These are phyloP conservation scores for Phanerotoma sp. DNA, from an alignment of 2,888 invertebrate genomes.

Conservation along the genomic window DNA sequence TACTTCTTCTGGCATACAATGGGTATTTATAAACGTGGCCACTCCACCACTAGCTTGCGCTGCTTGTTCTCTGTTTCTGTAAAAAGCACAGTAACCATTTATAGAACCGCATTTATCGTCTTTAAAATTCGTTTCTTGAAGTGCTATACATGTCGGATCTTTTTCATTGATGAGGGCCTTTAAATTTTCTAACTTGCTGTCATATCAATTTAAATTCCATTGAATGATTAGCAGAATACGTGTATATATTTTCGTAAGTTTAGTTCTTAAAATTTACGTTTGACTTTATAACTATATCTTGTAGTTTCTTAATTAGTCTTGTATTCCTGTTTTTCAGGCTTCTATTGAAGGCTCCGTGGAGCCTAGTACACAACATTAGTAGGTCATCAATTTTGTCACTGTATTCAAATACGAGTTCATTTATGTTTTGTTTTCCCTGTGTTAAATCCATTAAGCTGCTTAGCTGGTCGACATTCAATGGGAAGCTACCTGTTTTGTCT, in stretches of 20 bases:
- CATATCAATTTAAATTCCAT: not conserved
- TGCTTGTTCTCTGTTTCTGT: not conserved
- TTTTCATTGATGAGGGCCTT: not conserved
- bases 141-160: not conserved
- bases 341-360: not conserved
- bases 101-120: not conserved
- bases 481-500: too few relatives aligned
- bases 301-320: not conserved
- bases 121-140: not conserved
- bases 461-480: not conserved
- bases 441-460: not conserved
- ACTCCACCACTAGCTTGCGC: not conserved
- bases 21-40: not conserved
- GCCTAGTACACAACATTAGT: not conserved
- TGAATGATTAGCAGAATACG: not conserved
- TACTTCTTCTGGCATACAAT: not conserved
- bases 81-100: not conserved
- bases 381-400: not conserved
- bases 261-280: not conserved
- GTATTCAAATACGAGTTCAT: not conserved
- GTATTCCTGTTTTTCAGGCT: not conserved
- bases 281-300: not conserved
- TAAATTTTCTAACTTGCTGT: not conserved
- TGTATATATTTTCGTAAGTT: not conserved
- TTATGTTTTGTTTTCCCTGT: not conserved